phyloP scores from a whole-genome alignment of 2,888 invertebrate genomes.

The Cheilosia variabilis region DNA sequence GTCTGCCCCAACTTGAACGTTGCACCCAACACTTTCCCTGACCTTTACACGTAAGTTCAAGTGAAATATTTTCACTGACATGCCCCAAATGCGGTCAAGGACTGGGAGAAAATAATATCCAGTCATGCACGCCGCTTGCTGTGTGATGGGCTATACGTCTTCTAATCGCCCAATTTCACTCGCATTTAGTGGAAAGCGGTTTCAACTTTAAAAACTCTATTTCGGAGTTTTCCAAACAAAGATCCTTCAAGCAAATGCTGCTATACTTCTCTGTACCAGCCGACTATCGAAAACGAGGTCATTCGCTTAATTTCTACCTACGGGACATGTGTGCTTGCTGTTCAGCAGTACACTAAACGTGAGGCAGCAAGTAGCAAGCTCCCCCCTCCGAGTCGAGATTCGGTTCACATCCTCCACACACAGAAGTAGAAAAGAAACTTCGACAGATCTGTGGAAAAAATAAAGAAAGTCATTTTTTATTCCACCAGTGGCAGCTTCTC shows the following conservation, averaged over 20 bases:
- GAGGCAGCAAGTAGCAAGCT: conserved; percentile 2
- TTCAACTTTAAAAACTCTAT: not conserved
- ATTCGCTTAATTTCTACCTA: conserved; percentile 58
- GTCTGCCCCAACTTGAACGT: not conserved
- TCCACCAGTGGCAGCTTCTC: conserved; percentile 14
- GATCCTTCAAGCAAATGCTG: conserved; percentile 26
- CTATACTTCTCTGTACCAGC: not conserved
- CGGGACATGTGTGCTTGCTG: conserved; percentile 22
- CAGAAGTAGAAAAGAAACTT: conserved; percentile 32
- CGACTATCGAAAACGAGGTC: conserved; percentile 51
- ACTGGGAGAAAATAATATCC: conserved; percentile 13
- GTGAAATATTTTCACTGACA: conserved; percentile 12
- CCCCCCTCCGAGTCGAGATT: not conserved
- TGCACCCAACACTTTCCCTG: conserved; percentile 3
- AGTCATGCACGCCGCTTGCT: not conserved
- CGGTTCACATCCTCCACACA: conserved; percentile 43
- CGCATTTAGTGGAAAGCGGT: not conserved
- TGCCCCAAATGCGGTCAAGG: conserved; percentile 46
- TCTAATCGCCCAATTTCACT: too few species aligned
- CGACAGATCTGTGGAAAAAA: conserved; percentile 44
- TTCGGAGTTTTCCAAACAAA: conserved; percentile 8
- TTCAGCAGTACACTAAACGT: conserved; percentile 2
- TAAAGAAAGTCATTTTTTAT: conserved; percentile 40
- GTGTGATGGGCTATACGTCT: not conserved
- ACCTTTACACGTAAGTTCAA: conserved; percentile 32